Conservation (phyloP, 2,113 vertebrate species). For the Pongo abelii region DNA sequence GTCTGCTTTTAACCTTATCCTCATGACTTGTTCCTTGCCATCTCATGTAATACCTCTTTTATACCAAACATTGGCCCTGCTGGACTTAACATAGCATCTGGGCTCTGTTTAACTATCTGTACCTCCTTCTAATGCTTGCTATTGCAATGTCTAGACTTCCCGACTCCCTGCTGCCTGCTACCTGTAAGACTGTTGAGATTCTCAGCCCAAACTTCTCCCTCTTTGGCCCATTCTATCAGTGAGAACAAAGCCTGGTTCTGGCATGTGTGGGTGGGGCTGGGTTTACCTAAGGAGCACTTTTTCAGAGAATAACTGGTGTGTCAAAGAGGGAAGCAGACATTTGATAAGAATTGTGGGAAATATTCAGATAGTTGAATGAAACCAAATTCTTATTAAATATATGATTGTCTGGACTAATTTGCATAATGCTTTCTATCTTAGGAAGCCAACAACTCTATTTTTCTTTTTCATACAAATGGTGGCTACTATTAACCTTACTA, state of each 20-base stretch:
- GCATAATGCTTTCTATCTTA: neutral
- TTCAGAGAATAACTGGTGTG: neutral
- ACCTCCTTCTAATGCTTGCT: neutral
- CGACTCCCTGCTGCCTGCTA: neutral
- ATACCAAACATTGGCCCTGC: neutral
- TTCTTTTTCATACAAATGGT: constrained; percentile 25
- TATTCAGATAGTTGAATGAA: constrained; percentile 8
- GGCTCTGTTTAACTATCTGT: neutral
- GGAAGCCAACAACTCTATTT: neutral
- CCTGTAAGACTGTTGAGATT: neutral
- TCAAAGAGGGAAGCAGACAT: constrained; percentile 18
- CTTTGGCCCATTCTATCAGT: neutral
- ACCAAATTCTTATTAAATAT: neutral
- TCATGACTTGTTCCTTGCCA: neutral
- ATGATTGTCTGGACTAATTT: neutral
- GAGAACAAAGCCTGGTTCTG: neutral
- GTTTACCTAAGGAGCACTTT: neutral
- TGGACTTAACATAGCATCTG: neutral
- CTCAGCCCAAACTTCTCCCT: neutral
- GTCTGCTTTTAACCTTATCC: neutral
- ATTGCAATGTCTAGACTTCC: neutral
- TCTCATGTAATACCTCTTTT: neutral
- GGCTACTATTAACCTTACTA: neutral
- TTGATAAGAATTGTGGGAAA: constrained; percentile 44
- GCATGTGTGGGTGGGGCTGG: neutral